Conservation (phyloP, 2,113 vertebrate genomes). For the Hypocryptadius cinnamomeus region DNA sequence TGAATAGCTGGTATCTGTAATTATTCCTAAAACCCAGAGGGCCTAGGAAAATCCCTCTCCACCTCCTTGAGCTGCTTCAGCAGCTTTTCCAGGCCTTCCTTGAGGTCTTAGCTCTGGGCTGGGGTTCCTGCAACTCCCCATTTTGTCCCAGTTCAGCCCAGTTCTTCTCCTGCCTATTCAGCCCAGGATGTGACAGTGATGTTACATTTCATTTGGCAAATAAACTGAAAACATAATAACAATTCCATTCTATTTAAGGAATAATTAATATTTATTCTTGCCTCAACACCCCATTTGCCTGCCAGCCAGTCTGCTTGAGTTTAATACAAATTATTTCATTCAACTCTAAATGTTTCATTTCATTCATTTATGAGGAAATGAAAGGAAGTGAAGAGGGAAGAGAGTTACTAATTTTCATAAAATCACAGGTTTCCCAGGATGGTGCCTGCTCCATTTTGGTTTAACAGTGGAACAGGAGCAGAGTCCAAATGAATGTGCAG, state of each 20-base stretch:
- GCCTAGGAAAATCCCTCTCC: not conserved
- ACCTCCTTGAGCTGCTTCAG: not conserved
- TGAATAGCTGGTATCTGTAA: not conserved
- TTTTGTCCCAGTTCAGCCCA: not conserved
- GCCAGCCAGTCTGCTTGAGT: not conserved
- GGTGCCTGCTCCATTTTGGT: not conserved
- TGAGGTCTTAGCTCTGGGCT: rapidly evolving
- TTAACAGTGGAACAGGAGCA: not conserved
- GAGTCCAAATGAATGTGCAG: not conserved
- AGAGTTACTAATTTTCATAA: not conserved
- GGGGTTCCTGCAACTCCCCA: not conserved
- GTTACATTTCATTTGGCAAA: not conserved
- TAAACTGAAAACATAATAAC: not conserved
- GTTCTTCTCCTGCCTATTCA: not conserved
- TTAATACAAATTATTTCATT: not conserved
- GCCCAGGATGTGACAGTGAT: not conserved
- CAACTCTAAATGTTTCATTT: not conserved
- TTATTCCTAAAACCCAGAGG: not conserved
- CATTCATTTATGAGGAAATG: not conserved
- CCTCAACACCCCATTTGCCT: not conserved
- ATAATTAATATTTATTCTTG: slow-evolving; percentile 16
- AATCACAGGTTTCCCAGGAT: not conserved
- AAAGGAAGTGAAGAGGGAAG: not conserved
- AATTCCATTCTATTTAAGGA: not conserved
- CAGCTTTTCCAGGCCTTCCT: not conserved